Conservation (phyloP, 2,113 vertebrate species). For the Xiphias gladius region DNA sequence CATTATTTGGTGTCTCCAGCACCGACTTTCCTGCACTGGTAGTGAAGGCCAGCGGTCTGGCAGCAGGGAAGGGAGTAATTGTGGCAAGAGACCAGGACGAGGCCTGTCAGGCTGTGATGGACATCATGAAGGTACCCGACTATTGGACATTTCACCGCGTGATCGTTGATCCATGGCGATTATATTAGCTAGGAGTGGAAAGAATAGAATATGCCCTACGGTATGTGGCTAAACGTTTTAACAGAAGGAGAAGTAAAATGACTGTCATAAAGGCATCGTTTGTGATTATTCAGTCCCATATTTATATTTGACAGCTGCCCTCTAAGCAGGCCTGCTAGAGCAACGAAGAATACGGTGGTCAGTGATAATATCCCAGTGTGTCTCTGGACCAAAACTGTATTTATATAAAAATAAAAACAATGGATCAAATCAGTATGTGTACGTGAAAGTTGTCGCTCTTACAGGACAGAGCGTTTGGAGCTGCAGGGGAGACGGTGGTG, state of each 20-base stretch:
- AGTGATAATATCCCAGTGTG: too few species aligned
- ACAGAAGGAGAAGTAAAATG: too few species aligned
- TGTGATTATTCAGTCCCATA: too few species aligned
- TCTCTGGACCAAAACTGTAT: too few species aligned
- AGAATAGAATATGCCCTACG: background rate
- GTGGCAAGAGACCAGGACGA: slow-evolving; percentile 89
- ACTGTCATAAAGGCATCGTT: too few species aligned
- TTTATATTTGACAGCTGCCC: too few species aligned
- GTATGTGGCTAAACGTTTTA: too few species aligned
- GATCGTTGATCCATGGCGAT: background rate
- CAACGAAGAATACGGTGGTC: background rate
- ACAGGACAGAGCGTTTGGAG: slow-evolving; percentile 91
- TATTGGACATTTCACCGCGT: background rate
- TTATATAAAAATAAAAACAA: background rate
- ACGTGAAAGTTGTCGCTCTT: background rate
- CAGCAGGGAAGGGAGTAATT: slow-evolving; percentile 95
- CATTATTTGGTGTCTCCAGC: slow-evolving; percentile 72
- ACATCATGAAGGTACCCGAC: slow-evolving; percentile 91
- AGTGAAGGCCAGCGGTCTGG: slow-evolving; percentile 96
- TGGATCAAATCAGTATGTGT: background rate
- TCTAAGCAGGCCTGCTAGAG: too few species aligned
- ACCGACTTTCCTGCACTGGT: slow-evolving; percentile 93
- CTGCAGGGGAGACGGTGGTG: slow-evolving; percentile 94
- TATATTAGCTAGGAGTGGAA: background rate
- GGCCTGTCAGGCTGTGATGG: slow-evolving; percentile 92